A percentile compares a stretch with the other conserved stretches of the same genome.
Evolutionary conservation across 2,888 invertebrate species (phyloP).

Genomic region (Zootermopsis nevadensis): DNA sequence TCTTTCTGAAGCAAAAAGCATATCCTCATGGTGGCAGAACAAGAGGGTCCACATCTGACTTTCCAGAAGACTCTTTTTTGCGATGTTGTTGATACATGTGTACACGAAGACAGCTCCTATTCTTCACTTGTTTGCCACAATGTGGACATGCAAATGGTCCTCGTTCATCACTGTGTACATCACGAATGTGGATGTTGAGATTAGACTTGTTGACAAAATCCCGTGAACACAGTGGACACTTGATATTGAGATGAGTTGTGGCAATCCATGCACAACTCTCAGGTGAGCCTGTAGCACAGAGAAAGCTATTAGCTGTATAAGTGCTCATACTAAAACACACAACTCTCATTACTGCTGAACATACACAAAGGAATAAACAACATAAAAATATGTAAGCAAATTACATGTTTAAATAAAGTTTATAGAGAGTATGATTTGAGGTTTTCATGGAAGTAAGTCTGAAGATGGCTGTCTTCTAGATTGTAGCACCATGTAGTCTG

Average conservation of each 20-base stretch:
- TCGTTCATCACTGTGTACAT: conserved; percentile 76
- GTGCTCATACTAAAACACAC: too few species aligned
- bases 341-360: too few species aligned
- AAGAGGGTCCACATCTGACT: not conserved
- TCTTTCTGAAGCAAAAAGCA: too few species aligned
- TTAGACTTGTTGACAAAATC: conserved; percentile 76
- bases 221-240: conserved; percentile 22
- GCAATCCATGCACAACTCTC: conserved; percentile 14
- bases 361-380: too few species aligned
- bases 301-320: not conserved
- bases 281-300: conserved; percentile 6
- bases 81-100: conserved; percentile 72
- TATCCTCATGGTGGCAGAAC: not conserved
- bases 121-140: conserved; percentile 76
- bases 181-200: conserved; percentile 77
- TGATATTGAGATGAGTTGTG: conserved; percentile 5
- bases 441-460: too few species aligned
- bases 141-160: conserved; percentile 75
- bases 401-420: too few species aligned
- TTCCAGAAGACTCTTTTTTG: conserved; percentile 18
- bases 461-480: too few species aligned
- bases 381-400: too few species aligned
- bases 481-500: too few species aligned
- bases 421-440: too few species aligned
- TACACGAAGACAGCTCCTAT: conserved; percentile 72